Conservation (phyloP, 1,140 invertebrate genomes). For the Drosophila lowei region DNA sequence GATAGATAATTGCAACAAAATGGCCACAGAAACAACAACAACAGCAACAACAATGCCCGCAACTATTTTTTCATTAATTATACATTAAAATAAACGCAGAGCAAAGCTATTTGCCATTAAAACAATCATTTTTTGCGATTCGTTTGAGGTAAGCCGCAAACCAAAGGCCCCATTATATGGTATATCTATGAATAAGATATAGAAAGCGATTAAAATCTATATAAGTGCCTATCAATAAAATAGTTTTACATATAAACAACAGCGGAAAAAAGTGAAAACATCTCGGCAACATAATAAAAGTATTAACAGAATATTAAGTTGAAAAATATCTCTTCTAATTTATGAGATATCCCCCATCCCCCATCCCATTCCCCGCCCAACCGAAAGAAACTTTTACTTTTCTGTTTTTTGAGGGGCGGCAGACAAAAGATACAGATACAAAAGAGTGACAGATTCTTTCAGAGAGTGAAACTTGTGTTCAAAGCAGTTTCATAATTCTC, state of each 20-base stretch:
- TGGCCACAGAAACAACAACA: slow-evolving; percentile 17
- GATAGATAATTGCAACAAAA: slow-evolving; percentile 43
- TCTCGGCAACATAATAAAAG: slow-evolving; percentile 48
- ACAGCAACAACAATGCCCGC: slow-evolving; percentile 13
- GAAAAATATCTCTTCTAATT: slow-evolving; percentile 45
- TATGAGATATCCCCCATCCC: not conserved
- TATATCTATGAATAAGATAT: slow-evolving; percentile 28
- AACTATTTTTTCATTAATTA: slow-evolving; percentile 68
- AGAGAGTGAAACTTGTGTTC: slow-evolving; percentile 51
- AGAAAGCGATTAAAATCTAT: slow-evolving; percentile 45
- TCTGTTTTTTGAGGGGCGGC: not conserved
- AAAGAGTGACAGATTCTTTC: slow-evolving; percentile 58
- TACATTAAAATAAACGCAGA: slow-evolving; percentile 53
- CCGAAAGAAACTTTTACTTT: slow-evolving; percentile 78
- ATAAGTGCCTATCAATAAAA: not conserved
- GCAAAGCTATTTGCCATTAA: slow-evolving; percentile 51
- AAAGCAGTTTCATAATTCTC: slow-evolving; percentile 70
- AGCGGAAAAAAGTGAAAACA: slow-evolving; percentile 47
- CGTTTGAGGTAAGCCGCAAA: slow-evolving; percentile 10
- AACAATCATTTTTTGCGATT: slow-evolving; percentile 32
- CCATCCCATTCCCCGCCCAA: not conserved
- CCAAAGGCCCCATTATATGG: no score
- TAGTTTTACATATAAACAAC: slow-evolving; percentile 39
- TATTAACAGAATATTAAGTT: slow-evolving; percentile 69
- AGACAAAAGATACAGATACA: slow-evolving; percentile 56